phyloP scores from a whole-genome alignment of 2,888 invertebrate genomes.

The Pachliopta kotzebuea region DNA sequence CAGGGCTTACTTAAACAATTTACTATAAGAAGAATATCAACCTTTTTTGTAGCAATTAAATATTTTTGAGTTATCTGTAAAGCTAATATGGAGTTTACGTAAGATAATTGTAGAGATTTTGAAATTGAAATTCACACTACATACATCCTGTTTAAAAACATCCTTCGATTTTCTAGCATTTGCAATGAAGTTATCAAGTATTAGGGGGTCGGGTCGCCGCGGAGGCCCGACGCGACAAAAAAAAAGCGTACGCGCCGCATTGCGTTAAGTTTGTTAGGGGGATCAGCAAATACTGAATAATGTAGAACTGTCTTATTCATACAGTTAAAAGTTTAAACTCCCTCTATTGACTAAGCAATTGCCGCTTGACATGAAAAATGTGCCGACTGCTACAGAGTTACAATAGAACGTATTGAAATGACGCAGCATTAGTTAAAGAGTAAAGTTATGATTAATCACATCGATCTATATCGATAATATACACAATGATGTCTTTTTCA shows the following conservation, averaged over 20 bases:
- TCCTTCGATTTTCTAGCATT: conserved; percentile 47
- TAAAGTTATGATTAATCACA: background rate
- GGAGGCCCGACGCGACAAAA: conserved; percentile 44
- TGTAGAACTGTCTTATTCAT: conserved; percentile 62
- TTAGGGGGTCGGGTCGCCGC: conserved; percentile 48
- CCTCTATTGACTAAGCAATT: conserved; percentile 68
- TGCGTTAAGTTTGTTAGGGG: conserved; percentile 59
- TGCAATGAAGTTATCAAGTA: conserved; percentile 77
- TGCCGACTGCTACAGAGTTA: conserved; percentile 34
- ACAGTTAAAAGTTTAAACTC: conserved; percentile 71
- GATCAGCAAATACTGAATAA: conserved; percentile 67
- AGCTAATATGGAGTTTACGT: background rate
- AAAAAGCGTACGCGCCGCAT: conserved; percentile 61
- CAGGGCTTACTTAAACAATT: too few relatives aligned
- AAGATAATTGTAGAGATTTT: background rate
- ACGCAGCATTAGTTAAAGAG: conserved; percentile 1
- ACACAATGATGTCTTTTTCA: background rate
- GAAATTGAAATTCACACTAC: conserved; percentile 42
- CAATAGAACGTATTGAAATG: conserved; percentile 16
- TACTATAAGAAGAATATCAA: too few relatives aligned
- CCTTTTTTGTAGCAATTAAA: too few relatives aligned
- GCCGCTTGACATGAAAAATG: conserved; percentile 53
- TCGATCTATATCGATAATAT: background rate
- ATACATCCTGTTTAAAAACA: conserved; percentile 46
- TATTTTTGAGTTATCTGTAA: background rate